phyloP scores from a whole-genome alignment of 2,113 vertebrate genomes.

The Actinemys pallida region DNA sequence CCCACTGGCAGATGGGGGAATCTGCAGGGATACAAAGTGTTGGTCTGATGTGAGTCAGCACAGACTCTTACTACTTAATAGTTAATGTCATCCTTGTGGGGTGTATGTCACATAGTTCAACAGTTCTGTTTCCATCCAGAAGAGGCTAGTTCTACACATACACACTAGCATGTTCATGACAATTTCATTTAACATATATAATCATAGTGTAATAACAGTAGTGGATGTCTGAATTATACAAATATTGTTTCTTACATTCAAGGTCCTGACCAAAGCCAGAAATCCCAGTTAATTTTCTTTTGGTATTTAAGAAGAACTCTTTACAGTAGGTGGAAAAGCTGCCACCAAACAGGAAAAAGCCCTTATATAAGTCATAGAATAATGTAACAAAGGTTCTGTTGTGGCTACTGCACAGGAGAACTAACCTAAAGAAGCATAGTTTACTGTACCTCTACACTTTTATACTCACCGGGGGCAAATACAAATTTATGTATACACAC shows the following conservation, averaged over 20 bases:
- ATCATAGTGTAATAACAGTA: not conserved
- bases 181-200: not conserved
- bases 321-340: not conserved
- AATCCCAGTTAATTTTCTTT: not conserved
- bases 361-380: not conserved
- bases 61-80: slow-evolving; percentile 53
- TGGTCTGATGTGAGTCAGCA: slow-evolving; percentile 42
- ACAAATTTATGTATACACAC: not conserved
- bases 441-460: slow-evolving; percentile 35
- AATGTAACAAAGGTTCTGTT: not conserved
- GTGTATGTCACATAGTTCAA: slow-evolving; percentile 48
- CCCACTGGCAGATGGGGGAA: slow-evolving; percentile 46
- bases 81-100: slow-evolving; percentile 3
- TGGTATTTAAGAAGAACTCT: not conserved
- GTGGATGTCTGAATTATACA: not conserved
- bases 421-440: not conserved
- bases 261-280: not conserved
- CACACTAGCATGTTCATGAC: rapidly evolving
- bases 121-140: slow-evolving; percentile 41
- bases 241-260: not conserved
- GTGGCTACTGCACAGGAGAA: not conserved
- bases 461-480: not conserved
- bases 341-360: not conserved
- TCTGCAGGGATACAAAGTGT: slow-evolving; percentile 58
- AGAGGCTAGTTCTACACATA: not conserved